Evolutionary conservation across 2,888 invertebrate genomes (phyloP), one percentile per base, ranked within the genome.

Genomic region (Morinoia aosen): DNA sequence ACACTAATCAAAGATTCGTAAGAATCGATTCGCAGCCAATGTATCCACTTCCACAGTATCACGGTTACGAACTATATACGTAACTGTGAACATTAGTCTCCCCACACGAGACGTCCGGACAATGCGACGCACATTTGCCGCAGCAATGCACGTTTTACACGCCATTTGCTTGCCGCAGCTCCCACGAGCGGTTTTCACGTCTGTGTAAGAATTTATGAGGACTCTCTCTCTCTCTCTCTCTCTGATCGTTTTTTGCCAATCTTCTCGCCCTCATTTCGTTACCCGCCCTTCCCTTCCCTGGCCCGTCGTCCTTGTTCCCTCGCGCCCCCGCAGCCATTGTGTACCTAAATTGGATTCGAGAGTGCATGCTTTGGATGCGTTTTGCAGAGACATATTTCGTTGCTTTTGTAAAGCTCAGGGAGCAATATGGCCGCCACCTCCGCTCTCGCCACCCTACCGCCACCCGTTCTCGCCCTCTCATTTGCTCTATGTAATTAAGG

Each of bases 321-420:
- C 76, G 76, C 58, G 56, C 25, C 10, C 56, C 57, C 93, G 10
- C 57, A 33, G 93, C 93, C 93, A 93, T 93, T 93, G 93, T 93
- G 93, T 48, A n/a, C 57, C 93, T 57, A 93, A 93, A 93, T 93
- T 93, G 93, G 93, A 93, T 93, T 93, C 57, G 57, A 57, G 93
- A 57, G 93, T 57, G 33, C 93, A 93, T 93, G 93, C 93, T 93
- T 93, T 57, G 93, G 93, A 48, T 93, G 93, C 93, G 93, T 93
- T 93, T 93, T 57, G 57, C 48, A 93, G 57, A 48, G 93, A 33
- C 93, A 57, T 57, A 93, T 93, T 93, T 93, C 48, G 93, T 56
- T 33, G 56, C 93, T 90, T 48, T 90, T 48, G 40, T 40, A 39
- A 25, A 25, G 90, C 90, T 40, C 8, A 11, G 90, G 40, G 90